Conservation (phyloP, 2,113 vertebrate genomes). For the Calonectris borealis region DNA sequence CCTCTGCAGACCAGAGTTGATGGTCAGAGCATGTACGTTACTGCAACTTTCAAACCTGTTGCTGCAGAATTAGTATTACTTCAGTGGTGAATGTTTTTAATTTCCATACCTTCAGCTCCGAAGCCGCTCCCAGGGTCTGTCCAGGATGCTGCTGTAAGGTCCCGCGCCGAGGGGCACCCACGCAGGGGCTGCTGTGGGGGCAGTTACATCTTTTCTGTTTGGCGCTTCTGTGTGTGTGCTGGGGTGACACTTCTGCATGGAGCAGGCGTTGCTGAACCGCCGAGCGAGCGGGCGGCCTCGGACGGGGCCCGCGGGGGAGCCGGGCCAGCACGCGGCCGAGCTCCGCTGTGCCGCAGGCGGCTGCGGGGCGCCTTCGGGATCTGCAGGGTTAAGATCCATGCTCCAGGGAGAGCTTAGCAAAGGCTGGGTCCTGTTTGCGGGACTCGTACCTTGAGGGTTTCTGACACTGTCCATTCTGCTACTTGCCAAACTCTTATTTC, state of each 20-base stretch:
- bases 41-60: not conserved
- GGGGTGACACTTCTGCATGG: slow-evolving; percentile 4
- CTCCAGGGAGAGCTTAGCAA: not conserved
- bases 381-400: not conserved
- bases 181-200: not conserved
- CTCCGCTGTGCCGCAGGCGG: not conserved
- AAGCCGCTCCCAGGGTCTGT: not conserved
- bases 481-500: not conserved
- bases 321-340: not conserved
- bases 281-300: rapidly evolving
- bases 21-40: not conserved
- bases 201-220: not conserved
- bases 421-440: not conserved
- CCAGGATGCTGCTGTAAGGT: not conserved
- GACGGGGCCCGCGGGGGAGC: not conserved
- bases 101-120: not conserved
- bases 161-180: not conserved
- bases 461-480: rapidly evolving
- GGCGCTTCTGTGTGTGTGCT: not conserved
- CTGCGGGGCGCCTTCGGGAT: not conserved
- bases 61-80: not conserved
- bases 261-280: not conserved
- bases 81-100: not conserved
- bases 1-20: slow-evolving; percentile 26
- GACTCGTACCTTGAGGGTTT: rapidly evolving